Evolutionary conservation across 1,140 invertebrate species (phyloP), one percentile per base, ranked within the genome.

Genomic region (Chironomus striatipennis): DNA sequence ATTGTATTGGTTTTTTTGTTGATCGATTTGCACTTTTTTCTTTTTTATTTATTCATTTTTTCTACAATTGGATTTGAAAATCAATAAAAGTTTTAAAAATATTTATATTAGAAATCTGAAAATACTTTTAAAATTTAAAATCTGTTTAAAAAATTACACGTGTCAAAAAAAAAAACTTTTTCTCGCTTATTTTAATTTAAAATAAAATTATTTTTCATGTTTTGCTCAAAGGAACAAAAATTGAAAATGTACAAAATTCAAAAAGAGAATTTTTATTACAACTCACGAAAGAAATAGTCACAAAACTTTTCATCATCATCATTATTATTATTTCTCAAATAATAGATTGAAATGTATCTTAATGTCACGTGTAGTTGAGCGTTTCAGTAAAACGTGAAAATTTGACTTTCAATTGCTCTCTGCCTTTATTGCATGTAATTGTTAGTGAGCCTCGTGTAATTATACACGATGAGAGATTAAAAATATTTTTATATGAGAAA

Each of bases 361-460:
- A 57, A n/a, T n/a, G 47, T 57, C 47, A 57, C 47, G 47, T 57
- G 47, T 57, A n/a, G 47, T 15, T 57, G 47, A 57, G 47, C 47
- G 47, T 57, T 57, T 57, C n/a, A 57, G 47, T 5, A n/a, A 57
- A 57, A 57, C 47, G 47, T 57, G 47, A 57, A 57, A 57, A 57
- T 57, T 57, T 57, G 47, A 57, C 47, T 57, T 57, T 57, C 12
- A 57, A 57, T 57, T 57, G 47, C 47, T 57, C 47, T 57, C n/a
- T 57, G 12, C n/a, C 47, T 57, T 57, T 57, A 57, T 57, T 57
- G n/a, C 47, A 57, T 57, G 47, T 57, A 57, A 57, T 57, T 57
- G 47, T 57, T 57, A 57, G 47, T n/a, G 12, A n/a, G 47, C 47
- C 47, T 57, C 12, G 47, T 57, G 47, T 57, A 57, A 57, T 57